phyloP scores from a whole-genome alignment of 2,113 vertebrate species.

The Tauraco erythrolophus region DNA sequence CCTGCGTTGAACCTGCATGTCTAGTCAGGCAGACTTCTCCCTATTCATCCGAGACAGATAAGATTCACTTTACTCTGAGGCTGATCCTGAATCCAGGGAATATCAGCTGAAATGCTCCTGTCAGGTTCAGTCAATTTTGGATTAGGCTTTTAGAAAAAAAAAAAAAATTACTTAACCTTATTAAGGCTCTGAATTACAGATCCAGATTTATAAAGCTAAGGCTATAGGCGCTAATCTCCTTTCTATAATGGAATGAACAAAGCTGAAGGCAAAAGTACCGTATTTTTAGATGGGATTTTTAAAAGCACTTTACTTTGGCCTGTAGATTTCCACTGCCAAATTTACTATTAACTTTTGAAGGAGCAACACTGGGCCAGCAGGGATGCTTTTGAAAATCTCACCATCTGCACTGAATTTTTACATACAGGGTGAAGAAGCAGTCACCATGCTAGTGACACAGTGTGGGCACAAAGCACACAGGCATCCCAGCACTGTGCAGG shows the following conservation, averaged over 20 bases:
- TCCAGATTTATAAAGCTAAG: slow-evolving; percentile 39
- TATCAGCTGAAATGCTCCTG: not conserved
- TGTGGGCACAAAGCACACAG: not conserved
- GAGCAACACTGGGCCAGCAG: not conserved
- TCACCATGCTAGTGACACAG: not conserved
- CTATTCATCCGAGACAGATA: not conserved
- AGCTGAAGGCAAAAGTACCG: slow-evolving; percentile 1
- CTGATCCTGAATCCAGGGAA: not conserved
- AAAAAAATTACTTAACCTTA: not conserved
- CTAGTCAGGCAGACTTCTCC: not conserved
- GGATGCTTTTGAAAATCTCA: not conserved
- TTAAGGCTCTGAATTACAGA: slow-evolving; percentile 56
- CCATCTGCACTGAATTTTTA: not conserved
- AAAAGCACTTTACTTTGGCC: not conserved
- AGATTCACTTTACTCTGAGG: not conserved
- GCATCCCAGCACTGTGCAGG: not conserved
- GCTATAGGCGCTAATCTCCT: not conserved
- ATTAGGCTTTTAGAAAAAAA: not conserved
- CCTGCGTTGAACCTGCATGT: not conserved
- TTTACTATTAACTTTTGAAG: not conserved
- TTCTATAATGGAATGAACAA: slow-evolving; percentile 6
- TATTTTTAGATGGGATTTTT: slow-evolving; percentile 25
- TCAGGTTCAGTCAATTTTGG: not conserved
- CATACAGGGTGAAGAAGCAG: not conserved
- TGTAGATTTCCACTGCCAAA: not conserved